Evolutionary conservation across 2,888 invertebrate species (phyloP), one percentile per base, ranked within the genome.

Genomic region (Nesidiocoris tenuis): DNA sequence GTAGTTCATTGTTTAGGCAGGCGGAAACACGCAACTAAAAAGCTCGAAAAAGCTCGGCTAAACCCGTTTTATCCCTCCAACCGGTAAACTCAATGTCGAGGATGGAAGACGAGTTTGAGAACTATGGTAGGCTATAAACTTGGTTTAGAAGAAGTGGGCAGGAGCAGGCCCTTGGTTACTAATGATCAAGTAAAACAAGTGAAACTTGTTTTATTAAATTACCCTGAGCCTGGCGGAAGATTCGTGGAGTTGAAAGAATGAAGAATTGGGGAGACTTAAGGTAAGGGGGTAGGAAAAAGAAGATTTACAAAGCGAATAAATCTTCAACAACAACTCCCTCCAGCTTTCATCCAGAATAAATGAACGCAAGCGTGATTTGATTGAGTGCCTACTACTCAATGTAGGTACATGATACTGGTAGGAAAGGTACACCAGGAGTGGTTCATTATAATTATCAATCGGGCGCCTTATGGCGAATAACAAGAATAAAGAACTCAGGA

Each of bases 201-300:
- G 70, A 23, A 70, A 70, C 70, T 70, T 59, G 70, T 25, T 56
- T 70, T 70, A 70, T 70, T 59, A 70, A 70, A 70, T 70, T 70
- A 70, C 70, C 59, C 9, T 18, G 7, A 70, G 70, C 39, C 5
- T 39, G 39, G 39, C 39, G 39, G n/a, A 39, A 39, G 39, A 39
- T 39, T 12, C 12, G 39, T 7, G 39, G 39, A 39, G 39, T 39
- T 39, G 39, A 12, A 39, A 39, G 39, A 12, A 39, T 7, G 39
- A 39, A 39, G 39, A 39, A 39, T 39, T 7, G 39, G 3, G 39
- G 12, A 12, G 39, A 39, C 39, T 39, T 12, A 12, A 39, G 39
- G 39, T 7, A 39, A 39, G 12, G n/a, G n/a, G 39, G 39, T 39
- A 39, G 39, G 39, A 39, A 12, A 39, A 39, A 39, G 12, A 39